Evolutionary conservation across 2,113 vertebrate species (phyloP).

Genomic region (Ctenomys sociabilis): DNA sequence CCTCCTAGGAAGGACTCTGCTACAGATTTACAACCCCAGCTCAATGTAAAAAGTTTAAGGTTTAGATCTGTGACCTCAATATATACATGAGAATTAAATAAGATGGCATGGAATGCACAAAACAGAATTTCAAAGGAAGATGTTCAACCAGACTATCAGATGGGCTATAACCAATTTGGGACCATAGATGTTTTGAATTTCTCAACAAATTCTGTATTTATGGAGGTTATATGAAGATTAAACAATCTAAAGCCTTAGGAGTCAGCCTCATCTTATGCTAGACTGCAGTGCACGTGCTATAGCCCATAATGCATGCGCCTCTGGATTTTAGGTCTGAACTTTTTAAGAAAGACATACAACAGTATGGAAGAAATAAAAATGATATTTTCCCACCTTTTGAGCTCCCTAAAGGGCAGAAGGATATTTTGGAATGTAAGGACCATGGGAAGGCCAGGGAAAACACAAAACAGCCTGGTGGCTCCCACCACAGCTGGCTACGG

Average conservation of each 20-base stretch:
- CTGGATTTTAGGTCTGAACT: conserved; percentile 74
- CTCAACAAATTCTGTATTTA: conserved; percentile 65
- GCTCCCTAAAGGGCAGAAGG: conserved; percentile 54
- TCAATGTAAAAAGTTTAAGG: not conserved
- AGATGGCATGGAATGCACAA: not conserved
- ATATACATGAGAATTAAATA: not conserved
- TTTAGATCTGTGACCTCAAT: not conserved
- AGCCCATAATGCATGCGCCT: conserved; percentile 73
- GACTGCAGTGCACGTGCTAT: conserved; percentile 74
- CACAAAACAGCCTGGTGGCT: not conserved
- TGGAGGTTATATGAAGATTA: conserved; percentile 74
- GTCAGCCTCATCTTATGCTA: conserved; percentile 54
- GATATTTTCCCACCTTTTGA: conserved; percentile 40
- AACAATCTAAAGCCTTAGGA: conserved; percentile 73
- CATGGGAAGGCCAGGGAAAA: not conserved
- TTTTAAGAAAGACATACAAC: conserved; percentile 50
- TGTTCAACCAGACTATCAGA: not conserved
- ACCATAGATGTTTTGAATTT: conserved; percentile 43
- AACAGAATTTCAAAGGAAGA: not conserved
- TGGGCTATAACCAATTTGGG: not conserved
- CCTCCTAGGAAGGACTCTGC: not conserved
- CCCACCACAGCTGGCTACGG: conserved; percentile 53
- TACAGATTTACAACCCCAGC: not conserved
- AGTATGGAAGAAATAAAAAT: conserved; percentile 64
- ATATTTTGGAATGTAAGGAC: conserved; percentile 64